phyloP scores from a whole-genome alignment of 1,140 invertebrate species.

The Drosophila ficusphila region DNA sequence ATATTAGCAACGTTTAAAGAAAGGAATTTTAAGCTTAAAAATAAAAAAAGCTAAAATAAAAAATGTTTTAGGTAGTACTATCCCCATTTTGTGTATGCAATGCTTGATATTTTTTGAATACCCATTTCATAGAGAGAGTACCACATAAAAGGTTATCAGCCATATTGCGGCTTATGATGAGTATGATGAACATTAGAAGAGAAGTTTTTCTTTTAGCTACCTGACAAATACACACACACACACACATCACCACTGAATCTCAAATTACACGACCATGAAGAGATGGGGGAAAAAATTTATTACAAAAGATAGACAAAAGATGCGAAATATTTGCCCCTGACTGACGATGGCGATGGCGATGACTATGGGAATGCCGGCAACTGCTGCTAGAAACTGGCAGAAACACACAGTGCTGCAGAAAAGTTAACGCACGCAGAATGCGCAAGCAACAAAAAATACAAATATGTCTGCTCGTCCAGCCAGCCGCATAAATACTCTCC shows the following conservation, averaged over 20 bases:
- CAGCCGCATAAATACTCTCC: conserved; percentile 77
- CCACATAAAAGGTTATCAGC: conserved; percentile 52
- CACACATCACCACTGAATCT: conserved; percentile 21
- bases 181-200: conserved; percentile 64
- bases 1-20: too few species aligned
- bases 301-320: conserved; percentile 77
- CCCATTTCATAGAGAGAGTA: conserved; percentile 5
- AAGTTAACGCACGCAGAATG: conserved; percentile 57
- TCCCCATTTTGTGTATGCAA: too few species aligned
- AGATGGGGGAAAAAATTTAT: conserved; percentile 54
- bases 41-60: background rate
- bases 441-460: conserved; percentile 18
- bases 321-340: conserved; percentile 69
- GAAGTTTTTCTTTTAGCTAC: conserved; percentile 48
- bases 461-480: conserved; percentile 63
- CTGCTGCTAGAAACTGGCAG: conserved; percentile 41
- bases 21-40: background rate
- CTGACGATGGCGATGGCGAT: conserved; percentile 26
- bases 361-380: conserved; percentile 68
- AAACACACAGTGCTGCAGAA: conserved; percentile 58
- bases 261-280: conserved; percentile 61
- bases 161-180: conserved; percentile 58
- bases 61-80: too few species aligned
- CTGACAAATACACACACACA: conserved; percentile 33
- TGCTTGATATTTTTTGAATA: background rate